A percentile compares a stretch with the other conserved stretches of the same genome.
phyloP scores from a whole-genome alignment of 2,888 invertebrate genomes.

The Rotaria socialis region DNA sequence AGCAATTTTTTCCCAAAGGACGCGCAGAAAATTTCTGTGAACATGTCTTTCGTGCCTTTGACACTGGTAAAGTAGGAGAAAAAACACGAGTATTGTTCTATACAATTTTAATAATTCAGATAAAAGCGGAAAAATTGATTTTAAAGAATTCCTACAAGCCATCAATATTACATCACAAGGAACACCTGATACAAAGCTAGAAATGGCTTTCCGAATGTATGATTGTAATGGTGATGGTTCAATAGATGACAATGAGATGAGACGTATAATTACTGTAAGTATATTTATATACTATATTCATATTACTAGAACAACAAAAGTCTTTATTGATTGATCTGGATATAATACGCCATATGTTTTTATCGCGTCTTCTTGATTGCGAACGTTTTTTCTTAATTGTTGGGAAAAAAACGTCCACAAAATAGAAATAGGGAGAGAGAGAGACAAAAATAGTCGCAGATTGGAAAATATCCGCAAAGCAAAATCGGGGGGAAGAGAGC shows the following conservation, averaged over 20 bases:
- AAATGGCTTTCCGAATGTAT: constrained; percentile 34
- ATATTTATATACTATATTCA: no score
- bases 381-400: no score
- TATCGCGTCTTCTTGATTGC: no score
- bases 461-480: no score
- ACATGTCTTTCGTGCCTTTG: constrained; percentile 38
- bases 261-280: constrained; percentile 29
- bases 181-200: constrained; percentile 28
- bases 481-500: no score
- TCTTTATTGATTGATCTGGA: no score
- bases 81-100: background rate
- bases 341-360: no score
- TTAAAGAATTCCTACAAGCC: constrained; percentile 34
- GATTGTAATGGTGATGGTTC: constrained; percentile 35
- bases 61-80: background rate
- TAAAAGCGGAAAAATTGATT: constrained; percentile 28
- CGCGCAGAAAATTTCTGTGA: constrained; percentile 37
- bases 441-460: no score
- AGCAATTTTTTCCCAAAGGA: constrained; percentile 20
- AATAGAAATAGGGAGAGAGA: no score
- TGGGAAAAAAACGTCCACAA: no score
- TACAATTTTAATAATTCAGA: background rate
- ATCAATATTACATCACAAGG: constrained; percentile 33
- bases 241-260: constrained; percentile 18
- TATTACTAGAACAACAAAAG: no score